Evolutionary conservation across 2,888 invertebrate genomes (phyloP).

Genomic region (Hirtodrosophila cameraria): DNA sequence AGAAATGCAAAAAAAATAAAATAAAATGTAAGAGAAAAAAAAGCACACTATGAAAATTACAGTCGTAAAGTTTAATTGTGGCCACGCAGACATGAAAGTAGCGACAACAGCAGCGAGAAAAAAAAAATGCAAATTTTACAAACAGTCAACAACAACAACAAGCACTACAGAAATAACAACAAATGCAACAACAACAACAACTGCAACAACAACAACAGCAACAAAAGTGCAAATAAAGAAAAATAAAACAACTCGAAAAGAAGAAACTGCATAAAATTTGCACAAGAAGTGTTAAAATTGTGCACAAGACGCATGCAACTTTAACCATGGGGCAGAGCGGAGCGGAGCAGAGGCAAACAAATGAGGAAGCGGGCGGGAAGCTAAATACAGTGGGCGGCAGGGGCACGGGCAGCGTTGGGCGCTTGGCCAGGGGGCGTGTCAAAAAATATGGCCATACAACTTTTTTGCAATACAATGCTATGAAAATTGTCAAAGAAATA

Average conservation of each 20-base stretch:
- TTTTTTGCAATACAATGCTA: slow-evolving; percentile 48
- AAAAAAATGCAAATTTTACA: slow-evolving; percentile 53
- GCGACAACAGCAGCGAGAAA: slow-evolving; percentile 9
- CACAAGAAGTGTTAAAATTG: slow-evolving; percentile 76
- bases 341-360: background rate
- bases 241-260: slow-evolving; percentile 23
- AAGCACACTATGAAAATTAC: slow-evolving; percentile 64
- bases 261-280: slow-evolving; percentile 71
- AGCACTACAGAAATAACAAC: slow-evolving; percentile 14
- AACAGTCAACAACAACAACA: slow-evolving; percentile 35
- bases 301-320: slow-evolving; percentile 69
- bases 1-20: background rate
- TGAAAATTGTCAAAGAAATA: slow-evolving; percentile 71
- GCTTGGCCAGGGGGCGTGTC: slow-evolving; percentile 33
- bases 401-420: background rate
- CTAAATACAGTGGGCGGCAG: background rate
- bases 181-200: slow-evolving; percentile 9
- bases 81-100: slow-evolving; percentile 47
- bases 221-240: slow-evolving; percentile 8
- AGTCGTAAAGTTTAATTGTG: slow-evolving; percentile 77
- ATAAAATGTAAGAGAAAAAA: slow-evolving; percentile 5
- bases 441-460: slow-evolving; percentile 28
- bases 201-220: background rate
- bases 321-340: slow-evolving; percentile 28
- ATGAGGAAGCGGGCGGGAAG: background rate